Evolutionary conservation across 2,888 invertebrate species (phyloP).

Genomic region (Synanthedon myopaeformis): DNA sequence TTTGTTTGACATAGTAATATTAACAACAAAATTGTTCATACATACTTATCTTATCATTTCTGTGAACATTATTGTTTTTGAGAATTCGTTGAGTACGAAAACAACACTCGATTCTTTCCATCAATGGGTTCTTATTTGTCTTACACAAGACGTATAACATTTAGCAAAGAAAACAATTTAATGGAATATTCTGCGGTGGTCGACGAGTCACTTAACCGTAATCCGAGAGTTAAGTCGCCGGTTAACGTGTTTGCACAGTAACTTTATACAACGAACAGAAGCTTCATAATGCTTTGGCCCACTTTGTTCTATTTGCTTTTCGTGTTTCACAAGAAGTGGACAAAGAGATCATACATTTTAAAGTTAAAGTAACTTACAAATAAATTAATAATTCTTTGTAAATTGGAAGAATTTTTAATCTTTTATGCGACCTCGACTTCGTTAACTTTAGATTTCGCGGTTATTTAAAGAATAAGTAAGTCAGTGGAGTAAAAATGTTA

Average conservation of each 20-base stretch:
- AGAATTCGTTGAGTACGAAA: too few relatives aligned
- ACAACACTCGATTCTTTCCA: not conserved
- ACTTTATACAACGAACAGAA: constrained; percentile 51
- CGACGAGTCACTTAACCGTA: constrained; percentile 63
- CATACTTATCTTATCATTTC: too few relatives aligned
- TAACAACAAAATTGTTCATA: too few relatives aligned
- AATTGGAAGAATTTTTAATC: too few relatives aligned
- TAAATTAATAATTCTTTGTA: too few relatives aligned
- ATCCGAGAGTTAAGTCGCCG: constrained; percentile 49
- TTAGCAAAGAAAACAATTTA: constrained; percentile 63
- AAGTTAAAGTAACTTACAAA: too few relatives aligned
- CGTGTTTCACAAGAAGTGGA: not conserved
- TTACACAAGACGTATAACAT: constrained; percentile 32
- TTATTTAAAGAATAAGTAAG: too few relatives aligned
- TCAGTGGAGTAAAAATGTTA: too few relatives aligned
- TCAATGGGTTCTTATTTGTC: constrained; percentile 14
- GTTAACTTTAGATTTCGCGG: too few relatives aligned
- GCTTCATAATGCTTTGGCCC: constrained; percentile 42
- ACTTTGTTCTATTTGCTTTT: constrained; percentile 10
- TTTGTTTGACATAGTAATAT: too few relatives aligned
- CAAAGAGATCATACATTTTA: not conserved
- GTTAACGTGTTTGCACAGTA: constrained; percentile 53
- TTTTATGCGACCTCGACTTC: too few relatives aligned
- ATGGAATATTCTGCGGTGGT: constrained; percentile 59
- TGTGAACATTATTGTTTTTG: too few relatives aligned